Percentiles rank a stretch among this genome's conserved stretches.
phyloP scores from a whole-genome alignment of 2,797 vertebrate species.

The Sylvilagus floridanus region DNA sequence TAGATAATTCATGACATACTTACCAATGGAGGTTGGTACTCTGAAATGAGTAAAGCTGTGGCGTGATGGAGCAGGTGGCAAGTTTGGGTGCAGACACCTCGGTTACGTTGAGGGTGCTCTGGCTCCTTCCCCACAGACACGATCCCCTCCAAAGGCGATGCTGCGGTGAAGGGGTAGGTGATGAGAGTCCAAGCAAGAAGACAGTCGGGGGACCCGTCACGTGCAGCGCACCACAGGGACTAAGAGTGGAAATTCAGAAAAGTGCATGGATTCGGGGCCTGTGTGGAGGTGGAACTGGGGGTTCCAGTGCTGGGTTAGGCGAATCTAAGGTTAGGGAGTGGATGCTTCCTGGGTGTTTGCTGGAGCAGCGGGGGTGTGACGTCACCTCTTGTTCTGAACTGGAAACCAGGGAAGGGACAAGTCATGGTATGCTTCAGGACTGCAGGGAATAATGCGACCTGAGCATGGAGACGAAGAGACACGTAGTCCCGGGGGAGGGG shows the following conservation, averaged over 20 bases:
- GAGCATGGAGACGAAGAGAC: no score
- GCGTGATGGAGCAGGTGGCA: background rate
- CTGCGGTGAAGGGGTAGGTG: background rate
- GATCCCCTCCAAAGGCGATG: background rate
- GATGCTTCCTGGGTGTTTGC: background rate
- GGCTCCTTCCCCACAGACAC: background rate
- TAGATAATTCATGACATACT: no score
- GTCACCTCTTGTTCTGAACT: background rate
- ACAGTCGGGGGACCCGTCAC: accelerated
- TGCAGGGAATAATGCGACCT: no score
- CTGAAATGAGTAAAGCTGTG: background rate
- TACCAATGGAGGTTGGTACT: no score
- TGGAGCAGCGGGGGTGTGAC: background rate
- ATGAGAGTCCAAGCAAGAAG: background rate
- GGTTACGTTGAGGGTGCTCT: background rate
- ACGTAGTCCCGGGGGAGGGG: background rate
- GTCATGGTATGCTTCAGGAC: background rate
- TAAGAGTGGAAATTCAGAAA: no score
- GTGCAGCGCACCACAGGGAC: background rate
- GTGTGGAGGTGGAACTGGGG: background rate
- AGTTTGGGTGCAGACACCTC: background rate
- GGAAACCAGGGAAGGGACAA: background rate
- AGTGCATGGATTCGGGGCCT: background rate
- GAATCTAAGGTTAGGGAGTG: background rate
- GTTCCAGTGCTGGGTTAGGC: background rate